A percentile compares a stretch with the other conserved stretches of the same genome.
Conservation (phyloP, 1,140 invertebrate species). For the Zaprionus camerounensis region DNA sequence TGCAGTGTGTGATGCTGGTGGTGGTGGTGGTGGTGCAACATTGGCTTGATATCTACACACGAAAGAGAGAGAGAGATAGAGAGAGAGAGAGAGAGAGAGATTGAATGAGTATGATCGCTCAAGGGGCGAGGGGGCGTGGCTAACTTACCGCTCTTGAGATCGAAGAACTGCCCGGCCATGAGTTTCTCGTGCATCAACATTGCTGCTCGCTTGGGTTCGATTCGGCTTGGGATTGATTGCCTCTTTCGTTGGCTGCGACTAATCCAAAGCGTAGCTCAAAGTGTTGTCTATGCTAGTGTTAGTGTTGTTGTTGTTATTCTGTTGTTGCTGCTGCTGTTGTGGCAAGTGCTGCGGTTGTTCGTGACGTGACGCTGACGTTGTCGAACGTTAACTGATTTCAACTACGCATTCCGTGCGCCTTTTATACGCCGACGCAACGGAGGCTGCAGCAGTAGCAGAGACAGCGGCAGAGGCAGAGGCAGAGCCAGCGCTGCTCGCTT, state of each 20-base stretch:
- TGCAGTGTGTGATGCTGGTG: constrained; percentile 56
- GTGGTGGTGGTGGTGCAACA: constrained; percentile 71
- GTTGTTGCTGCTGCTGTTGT: neutral
- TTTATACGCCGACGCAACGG: constrained; percentile 67
- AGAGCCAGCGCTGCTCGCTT: constrained; percentile 21
- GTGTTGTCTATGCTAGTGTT: constrained; percentile 4
- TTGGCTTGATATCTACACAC: constrained; percentile 65
- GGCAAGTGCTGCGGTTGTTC: constrained; percentile 1
- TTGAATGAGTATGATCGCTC: constrained; percentile 4
- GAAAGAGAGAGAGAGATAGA: neutral
- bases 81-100: neutral
- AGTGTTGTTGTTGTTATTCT: neutral
- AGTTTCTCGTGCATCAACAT: constrained; percentile 83
- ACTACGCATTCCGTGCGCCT: constrained; percentile 39
- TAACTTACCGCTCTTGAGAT: constrained; percentile 81
- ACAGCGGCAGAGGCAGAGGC: neutral
- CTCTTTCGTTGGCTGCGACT: constrained; percentile 16
- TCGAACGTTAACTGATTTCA: constrained; percentile 74
- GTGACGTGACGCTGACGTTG: constrained; percentile 59
- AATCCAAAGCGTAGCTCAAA: constrained; percentile 56
- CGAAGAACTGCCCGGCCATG: constrained; percentile 77
- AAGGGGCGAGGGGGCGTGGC: constrained; percentile 22
- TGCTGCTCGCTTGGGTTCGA: constrained; percentile 20
- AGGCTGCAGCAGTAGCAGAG: constrained; percentile 19
- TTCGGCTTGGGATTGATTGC: neutral